Conservation (phyloP, 1,140 invertebrate genomes). For the Brachionus plicatilis region DNA sequence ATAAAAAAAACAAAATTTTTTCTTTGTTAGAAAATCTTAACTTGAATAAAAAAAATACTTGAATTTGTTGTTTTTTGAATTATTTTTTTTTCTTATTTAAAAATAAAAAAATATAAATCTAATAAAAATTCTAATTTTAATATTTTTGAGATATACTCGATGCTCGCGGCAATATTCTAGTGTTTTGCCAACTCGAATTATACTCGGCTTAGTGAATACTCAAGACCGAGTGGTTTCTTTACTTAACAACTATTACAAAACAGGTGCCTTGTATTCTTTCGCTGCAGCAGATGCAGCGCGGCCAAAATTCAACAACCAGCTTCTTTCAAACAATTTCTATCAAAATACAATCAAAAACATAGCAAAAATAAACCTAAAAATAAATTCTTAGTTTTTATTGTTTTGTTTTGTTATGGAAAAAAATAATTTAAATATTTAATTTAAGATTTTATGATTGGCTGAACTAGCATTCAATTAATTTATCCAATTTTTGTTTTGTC, state of each 20-base stretch:
- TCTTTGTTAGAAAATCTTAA: neutral
- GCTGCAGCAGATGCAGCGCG: neutral
- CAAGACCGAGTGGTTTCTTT: neutral
- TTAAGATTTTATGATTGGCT: conserved; percentile 21
- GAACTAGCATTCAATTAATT: neutral
- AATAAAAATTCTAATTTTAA: conserved; percentile 11
- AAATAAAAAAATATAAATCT: neutral
- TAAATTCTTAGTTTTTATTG: neutral
- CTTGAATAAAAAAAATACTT: neutral
- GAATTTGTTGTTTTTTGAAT: neutral
- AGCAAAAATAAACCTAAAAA: neutral
- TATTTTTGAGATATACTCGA: neutral
- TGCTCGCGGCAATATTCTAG: neutral
- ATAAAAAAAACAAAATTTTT: neutral
- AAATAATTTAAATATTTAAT: conserved; percentile 23
- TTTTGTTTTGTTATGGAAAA: neutral
- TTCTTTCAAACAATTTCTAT: neutral
- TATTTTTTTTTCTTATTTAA: neutral
- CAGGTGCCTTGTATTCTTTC: conserved; percentile 11
- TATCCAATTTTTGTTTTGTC: neutral
- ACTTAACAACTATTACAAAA: conserved; percentile 11
- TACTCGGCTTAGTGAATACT: neutral
- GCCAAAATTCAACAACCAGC: neutral
- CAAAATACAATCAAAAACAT: neutral
- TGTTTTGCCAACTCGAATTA: neutral